These are phyloP conservation scores for Scaptodrosophila latifasciaeformis DNA, from an alignment of 2,888 invertebrate genomes.

Conservation along the genomic window DNA sequence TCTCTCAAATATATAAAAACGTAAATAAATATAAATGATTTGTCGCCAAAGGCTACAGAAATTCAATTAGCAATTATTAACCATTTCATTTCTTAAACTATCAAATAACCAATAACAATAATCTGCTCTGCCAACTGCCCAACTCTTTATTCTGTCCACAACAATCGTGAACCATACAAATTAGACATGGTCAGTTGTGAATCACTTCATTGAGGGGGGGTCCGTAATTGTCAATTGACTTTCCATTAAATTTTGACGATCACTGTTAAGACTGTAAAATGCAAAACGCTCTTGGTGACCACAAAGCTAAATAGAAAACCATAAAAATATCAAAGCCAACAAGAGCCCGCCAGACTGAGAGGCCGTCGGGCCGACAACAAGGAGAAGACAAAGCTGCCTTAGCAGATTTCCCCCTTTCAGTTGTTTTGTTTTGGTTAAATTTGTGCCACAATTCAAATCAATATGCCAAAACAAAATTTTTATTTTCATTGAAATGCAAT, in stretches of 20 bases:
- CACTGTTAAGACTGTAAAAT: slow-evolving; percentile 9
- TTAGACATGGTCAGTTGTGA: slow-evolving; percentile 49
- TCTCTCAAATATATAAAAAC: slow-evolving; percentile 18
- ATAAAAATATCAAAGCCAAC: slow-evolving; percentile 22
- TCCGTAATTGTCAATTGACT: slow-evolving; percentile 72
- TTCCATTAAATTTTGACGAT: slow-evolving; percentile 59
- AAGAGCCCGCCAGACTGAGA: no score
- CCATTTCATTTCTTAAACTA: slow-evolving; percentile 57
- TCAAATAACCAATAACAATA: slow-evolving; percentile 20
- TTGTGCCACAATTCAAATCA: slow-evolving; percentile 53
- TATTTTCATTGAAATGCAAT: slow-evolving; percentile 62
- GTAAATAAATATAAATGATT: slow-evolving; percentile 66
- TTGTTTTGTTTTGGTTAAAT: slow-evolving; percentile 7
- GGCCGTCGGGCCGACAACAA: slow-evolving; percentile 12
- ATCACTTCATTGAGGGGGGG: slow-evolving; percentile 63
- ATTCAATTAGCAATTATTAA: slow-evolving; percentile 70
- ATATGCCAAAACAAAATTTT: slow-evolving; percentile 47
- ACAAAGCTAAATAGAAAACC: slow-evolving; percentile 20
- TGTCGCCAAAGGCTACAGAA: slow-evolving; percentile 63
- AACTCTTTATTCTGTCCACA: slow-evolving; percentile 14
- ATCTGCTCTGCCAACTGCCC: no score
- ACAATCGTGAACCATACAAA: slow-evolving; percentile 49
- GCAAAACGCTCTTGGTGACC: slow-evolving; percentile 17
- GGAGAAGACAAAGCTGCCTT: not conserved
- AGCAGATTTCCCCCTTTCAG: no score